Conservation (phyloP, 2,797 vertebrate genomes). For the Strix occidentalis region DNA sequence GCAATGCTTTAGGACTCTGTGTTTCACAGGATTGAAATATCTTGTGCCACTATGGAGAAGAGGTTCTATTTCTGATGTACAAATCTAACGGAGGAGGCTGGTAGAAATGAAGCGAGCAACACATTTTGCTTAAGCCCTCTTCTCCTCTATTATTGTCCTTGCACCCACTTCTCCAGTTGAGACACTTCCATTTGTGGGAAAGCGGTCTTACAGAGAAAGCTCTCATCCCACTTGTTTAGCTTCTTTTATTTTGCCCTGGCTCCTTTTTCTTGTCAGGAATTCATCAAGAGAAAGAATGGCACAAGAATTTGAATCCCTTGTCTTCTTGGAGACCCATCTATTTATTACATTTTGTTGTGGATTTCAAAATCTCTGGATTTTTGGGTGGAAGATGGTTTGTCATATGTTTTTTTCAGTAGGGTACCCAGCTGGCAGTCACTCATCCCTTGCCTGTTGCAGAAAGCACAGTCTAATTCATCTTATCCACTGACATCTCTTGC, state of each 20-base stretch:
- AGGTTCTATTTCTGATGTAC: background rate
- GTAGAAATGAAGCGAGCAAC: background rate
- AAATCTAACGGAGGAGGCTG: background rate
- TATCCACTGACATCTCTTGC: accelerated
- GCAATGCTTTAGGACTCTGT: background rate
- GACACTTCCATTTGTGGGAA: background rate
- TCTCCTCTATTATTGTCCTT: background rate
- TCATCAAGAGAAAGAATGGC: background rate
- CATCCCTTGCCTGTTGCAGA: background rate
- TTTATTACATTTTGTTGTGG: background rate
- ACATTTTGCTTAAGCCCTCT: background rate
- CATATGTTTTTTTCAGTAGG: background rate
- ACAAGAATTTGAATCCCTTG: background rate
- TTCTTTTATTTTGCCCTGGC: background rate
- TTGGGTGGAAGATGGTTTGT: background rate
- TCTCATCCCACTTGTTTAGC: background rate
- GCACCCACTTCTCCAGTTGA: background rate
- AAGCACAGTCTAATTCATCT: background rate
- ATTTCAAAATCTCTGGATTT: background rate
- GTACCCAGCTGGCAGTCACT: background rate
- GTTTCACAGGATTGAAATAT: background rate
- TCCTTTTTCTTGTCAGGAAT: background rate
- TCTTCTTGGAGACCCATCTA: background rate
- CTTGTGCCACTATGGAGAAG: background rate
- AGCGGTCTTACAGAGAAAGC: background rate